Evolutionary conservation across 1,140 invertebrate genomes (phyloP).

Genomic region (Mycetomoellerius zeteki): DNA sequence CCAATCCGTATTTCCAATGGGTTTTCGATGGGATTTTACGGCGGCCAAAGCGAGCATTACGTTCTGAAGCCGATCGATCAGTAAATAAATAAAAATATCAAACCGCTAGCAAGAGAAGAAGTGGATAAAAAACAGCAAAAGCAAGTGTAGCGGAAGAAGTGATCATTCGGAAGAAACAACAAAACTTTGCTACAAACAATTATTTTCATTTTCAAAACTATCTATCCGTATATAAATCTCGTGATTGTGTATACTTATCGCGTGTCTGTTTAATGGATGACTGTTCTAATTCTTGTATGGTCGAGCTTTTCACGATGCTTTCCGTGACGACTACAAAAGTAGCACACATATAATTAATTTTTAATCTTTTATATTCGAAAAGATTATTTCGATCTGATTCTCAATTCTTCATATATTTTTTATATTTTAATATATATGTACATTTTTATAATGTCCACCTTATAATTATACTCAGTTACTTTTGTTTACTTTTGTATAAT

Average conservation of each 20-base stretch:
- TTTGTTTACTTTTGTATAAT: not conserved
- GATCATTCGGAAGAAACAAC: not conserved
- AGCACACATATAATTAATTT: not conserved
- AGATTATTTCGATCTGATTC: not conserved
- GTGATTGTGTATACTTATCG: conserved; percentile 13
- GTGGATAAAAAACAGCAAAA: not conserved
- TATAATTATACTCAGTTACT: not conserved
- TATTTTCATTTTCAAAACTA: conserved; percentile 26
- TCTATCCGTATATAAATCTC: not conserved
- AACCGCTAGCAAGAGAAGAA: conserved; percentile 26
- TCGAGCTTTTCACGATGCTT: not conserved
- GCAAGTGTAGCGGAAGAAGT: conserved; percentile 24
- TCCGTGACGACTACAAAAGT: not conserved
- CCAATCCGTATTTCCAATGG: conserved; percentile 58
- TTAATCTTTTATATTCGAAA: not conserved
- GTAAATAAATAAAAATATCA: conserved; percentile 63
- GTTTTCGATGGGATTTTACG: conserved; percentile 67
- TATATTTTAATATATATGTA: not conserved
- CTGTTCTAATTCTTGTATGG: not conserved
- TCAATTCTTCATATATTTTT: not conserved
- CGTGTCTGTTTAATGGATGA: not conserved
- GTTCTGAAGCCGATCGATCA: conserved; percentile 48
- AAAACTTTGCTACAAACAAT: not conserved
- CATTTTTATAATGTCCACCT: not conserved
- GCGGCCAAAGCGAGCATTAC: conserved; percentile 35